Conservation (phyloP, 2,113 vertebrate species). For the Pseudonaja textilis region DNA sequence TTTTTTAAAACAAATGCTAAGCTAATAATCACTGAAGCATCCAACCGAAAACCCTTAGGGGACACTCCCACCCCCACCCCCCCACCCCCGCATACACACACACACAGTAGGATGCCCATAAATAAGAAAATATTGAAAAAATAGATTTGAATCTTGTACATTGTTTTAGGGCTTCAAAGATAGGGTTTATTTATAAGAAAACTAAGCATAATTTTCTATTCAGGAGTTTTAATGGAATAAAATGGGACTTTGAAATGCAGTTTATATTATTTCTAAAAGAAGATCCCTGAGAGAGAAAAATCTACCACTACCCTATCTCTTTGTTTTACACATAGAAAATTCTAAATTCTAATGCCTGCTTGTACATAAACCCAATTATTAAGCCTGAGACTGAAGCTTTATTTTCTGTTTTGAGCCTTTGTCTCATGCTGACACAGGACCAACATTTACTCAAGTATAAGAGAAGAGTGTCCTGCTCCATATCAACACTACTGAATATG, state of each 20-base stretch:
- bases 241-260: neutral
- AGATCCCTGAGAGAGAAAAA: neutral
- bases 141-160: neutral
- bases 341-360: neutral
- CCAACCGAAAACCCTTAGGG: neutral
- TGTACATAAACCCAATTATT: neutral
- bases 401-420: neutral
- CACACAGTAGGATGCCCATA: neutral
- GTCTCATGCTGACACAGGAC: neutral
- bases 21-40: neutral
- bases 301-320: neutral
- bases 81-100: neutral
- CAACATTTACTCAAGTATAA: neutral
- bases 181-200: neutral
- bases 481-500: neutral
- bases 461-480: neutral
- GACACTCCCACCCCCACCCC: too few species aligned
- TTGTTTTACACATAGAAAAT: neutral
- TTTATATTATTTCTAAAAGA: neutral
- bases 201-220: neutral
- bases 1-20: neutral
- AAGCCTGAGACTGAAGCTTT: neutral
- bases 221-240: neutral
- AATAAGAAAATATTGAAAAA: neutral
- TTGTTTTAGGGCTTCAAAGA: neutral